Evolutionary conservation across 2,113 vertebrate species (phyloP), one percentile per base, ranked within the genome.

Genomic region (Colinus virginianus): DNA sequence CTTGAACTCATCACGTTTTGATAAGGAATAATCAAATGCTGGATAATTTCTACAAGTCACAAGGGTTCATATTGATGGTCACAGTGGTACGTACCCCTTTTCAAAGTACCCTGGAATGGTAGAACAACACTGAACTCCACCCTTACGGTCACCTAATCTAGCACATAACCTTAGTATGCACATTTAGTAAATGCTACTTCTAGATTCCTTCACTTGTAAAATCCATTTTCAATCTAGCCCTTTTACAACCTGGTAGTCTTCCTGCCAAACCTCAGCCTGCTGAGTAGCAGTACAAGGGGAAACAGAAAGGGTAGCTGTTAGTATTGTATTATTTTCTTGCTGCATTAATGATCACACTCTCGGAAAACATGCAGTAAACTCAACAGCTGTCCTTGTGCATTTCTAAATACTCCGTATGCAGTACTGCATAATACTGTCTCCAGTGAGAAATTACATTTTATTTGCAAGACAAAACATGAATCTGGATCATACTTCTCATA

Each of bases 381-480:
- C 0, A 0, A 83, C 18, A 83, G 55, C 56, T 61, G 72, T 30
- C 30, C 23, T n/a, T 40, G 11, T 51, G 32, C 28, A 88, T 91
- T 91, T 48, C 69, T 75, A 80, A 89, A 68, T n/a, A 59, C 6
- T 42, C 43, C 0, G 1, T 38, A 80, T 13, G 59, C 34, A 82
- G 45, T 17, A 82, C 56, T n/a, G 28, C 30, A 6, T 46, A 84
- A 62, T 38, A 30, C 1, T 1, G 2, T 61, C 42, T 78, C 63
- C 61, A 76, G 36, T 5, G 32, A 72, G 36, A 92, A 90, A 81
- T 21, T 9, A 62, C 32, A 72, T 64, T 72, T 79, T 79, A 64
- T 85, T 77, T 87, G 45, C 38, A 82, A 92, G 71, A 68, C 14
- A 62, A 94, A 97, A 80, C 13, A 67, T 23, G 30, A 76, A 87